phyloP scores from a whole-genome alignment of 1,140 invertebrate species.

The Drosophila punjabiensis region DNA sequence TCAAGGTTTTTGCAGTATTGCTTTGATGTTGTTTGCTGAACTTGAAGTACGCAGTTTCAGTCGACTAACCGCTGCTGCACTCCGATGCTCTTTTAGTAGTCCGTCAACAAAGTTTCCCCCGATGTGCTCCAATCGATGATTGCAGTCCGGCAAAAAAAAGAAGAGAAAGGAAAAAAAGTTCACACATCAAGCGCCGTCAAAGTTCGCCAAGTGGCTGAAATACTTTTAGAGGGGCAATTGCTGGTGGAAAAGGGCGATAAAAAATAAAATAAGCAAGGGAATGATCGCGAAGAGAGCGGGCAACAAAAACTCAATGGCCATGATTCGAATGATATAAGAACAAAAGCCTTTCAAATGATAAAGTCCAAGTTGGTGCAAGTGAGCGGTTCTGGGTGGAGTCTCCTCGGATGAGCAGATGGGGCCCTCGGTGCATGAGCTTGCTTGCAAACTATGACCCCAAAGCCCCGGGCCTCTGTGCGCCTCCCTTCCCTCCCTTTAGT shows the following conservation, averaged over 20 bases:
- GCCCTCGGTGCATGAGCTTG: conserved; percentile 20
- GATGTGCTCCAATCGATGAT: conserved; percentile 42
- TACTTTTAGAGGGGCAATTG: conserved; percentile 5
- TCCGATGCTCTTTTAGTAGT: background rate
- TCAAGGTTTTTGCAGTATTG: conserved; percentile 16
- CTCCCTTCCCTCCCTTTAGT: background rate
- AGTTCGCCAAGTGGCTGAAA: conserved; percentile 47
- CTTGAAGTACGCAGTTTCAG: conserved; percentile 41
- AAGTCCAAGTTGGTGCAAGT: conserved; percentile 23
- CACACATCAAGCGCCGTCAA: conserved; percentile 60
- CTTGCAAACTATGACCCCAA: conserved; percentile 48
- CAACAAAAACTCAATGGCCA: conserved; percentile 17
- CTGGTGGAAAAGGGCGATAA: background rate
- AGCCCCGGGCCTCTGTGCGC: background rate
- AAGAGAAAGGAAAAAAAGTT: conserved; percentile 34
- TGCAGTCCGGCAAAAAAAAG: conserved; percentile 30
- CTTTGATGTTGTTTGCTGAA: conserved; percentile 45
- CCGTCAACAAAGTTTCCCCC: conserved; percentile 45
- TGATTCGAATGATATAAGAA: conserved; percentile 44
- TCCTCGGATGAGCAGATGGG: conserved; percentile 24
- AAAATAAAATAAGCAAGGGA: conserved; percentile 5
- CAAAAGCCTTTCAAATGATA: conserved; percentile 51
- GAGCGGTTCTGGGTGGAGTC: conserved; percentile 21
- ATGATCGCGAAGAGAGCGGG: conserved; percentile 25
- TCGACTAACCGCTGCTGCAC: conserved; percentile 15